These are phyloP conservation scores for Myotis davidii DNA, from an alignment of 2,113 vertebrate genomes.

Conservation along the genomic window DNA sequence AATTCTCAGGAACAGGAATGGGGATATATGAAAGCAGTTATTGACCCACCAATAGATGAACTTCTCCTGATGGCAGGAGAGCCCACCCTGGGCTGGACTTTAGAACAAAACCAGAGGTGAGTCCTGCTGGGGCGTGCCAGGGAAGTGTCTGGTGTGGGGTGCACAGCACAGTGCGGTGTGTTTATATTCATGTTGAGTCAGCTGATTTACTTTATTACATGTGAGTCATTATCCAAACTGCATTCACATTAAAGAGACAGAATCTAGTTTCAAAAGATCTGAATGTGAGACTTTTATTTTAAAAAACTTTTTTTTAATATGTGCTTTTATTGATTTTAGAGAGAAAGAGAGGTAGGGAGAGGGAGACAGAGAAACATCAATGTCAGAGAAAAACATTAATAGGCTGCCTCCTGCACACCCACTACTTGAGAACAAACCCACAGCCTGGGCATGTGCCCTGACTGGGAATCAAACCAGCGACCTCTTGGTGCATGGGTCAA, in stretches of 20 bases:
- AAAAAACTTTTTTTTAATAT: too few species aligned
- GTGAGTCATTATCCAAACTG: not conserved
- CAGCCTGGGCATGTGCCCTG: too few species aligned
- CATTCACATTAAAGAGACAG: not conserved
- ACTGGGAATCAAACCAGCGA: too few species aligned
- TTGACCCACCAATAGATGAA: not conserved
- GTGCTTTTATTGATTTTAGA: too few species aligned
- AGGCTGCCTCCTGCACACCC: too few species aligned
- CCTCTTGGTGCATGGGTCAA: too few species aligned
- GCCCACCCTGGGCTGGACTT: not conserved
- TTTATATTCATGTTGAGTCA: not conserved
- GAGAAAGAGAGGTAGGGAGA: too few species aligned
- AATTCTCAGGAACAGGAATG: not conserved
- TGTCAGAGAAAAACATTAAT: too few species aligned
- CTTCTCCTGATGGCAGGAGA: not conserved
- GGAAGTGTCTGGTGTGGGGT: not conserved
- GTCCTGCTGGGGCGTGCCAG: not conserved
- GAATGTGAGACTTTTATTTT: not conserved
- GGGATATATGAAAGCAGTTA: not conserved
- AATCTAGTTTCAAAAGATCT: not conserved
- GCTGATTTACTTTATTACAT: not conserved
- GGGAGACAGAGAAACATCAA: too few species aligned
- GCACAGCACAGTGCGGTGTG: rapidly evolving
- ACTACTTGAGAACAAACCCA: too few species aligned
- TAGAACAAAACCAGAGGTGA: not conserved